These are phyloP conservation scores for Hyperopisus bebe DNA, from an alignment of 2,113 vertebrate genomes.

Conservation along the genomic window DNA sequence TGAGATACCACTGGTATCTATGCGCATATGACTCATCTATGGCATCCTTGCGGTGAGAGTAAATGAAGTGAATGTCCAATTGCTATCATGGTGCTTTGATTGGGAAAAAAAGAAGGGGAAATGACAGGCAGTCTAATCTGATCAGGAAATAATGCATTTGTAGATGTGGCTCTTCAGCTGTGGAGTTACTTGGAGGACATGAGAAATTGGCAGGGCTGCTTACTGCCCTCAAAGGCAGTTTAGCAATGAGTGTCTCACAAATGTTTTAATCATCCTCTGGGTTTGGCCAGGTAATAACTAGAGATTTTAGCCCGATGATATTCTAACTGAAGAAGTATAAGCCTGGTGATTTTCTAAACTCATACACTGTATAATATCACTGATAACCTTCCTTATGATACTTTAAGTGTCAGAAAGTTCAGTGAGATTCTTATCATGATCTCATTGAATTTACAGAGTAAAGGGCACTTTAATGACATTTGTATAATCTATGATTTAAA, in stretches of 20 bases:
- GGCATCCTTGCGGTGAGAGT: background rate
- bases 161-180: background rate
- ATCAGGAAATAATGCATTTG: background rate
- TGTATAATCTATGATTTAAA: background rate
- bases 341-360: background rate
- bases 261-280: background rate
- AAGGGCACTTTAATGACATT: background rate
- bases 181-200: background rate
- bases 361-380: background rate
- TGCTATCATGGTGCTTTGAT: background rate
- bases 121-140: conserved; percentile 11
- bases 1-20: background rate
- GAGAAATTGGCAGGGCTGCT: background rate
- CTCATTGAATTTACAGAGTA: background rate
- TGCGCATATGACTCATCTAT: background rate
- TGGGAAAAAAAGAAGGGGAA: background rate
- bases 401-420: background rate
- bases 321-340: background rate
- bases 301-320: background rate
- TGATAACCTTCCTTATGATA: background rate
- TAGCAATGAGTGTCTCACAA: background rate
- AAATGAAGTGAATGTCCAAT: background rate
- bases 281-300: background rate
- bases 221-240: background rate
- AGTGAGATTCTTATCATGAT: background rate